A percentile compares a stretch with the other conserved stretches of the same genome.
phyloP scores from a whole-genome alignment of 2,888 invertebrate species.

The Strigamia crassipes region DNA sequence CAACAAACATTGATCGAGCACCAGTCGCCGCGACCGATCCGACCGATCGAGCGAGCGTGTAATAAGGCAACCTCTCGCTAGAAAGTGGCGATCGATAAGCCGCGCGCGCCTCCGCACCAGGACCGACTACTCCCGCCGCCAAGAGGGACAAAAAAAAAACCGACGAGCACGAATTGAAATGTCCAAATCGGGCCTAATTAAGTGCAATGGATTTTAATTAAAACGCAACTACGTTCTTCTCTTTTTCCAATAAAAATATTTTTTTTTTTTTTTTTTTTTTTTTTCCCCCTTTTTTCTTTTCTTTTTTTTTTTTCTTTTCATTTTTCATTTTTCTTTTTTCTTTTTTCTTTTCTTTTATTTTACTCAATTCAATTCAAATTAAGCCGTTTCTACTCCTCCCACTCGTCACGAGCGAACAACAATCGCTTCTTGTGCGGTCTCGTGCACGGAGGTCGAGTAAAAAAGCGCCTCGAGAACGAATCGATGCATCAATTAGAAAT shows the following conservation, averaged over 20 bases:
- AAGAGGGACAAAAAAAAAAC: too few relatives aligned
- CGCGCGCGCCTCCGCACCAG: neutral
- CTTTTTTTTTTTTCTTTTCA: too few relatives aligned
- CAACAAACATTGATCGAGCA: neutral
- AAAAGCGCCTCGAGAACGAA: neutral
- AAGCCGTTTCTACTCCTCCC: neutral
- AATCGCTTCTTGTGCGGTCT: neutral
- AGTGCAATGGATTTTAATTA: conserved; percentile 26
- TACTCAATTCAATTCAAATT: neutral
- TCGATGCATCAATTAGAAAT: neutral
- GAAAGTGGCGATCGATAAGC: neutral
- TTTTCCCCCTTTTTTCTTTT: too few relatives aligned
- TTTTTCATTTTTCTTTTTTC: neutral
- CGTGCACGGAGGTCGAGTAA: neutral
- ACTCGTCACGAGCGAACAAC: neutral
- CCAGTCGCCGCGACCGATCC: neutral
- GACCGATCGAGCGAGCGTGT: conserved; percentile 6
- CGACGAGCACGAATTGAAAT: too few relatives aligned
- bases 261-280: neutral
- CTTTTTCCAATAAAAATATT: neutral
- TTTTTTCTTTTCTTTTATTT: too few relatives aligned
- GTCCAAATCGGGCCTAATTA: neutral
- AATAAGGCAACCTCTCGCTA: neutral
- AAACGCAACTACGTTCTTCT: neutral
- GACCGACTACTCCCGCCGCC: neutral